Conservation (phyloP, 2,888 invertebrate genomes). For the Pseudeuparius sepicola region DNA sequence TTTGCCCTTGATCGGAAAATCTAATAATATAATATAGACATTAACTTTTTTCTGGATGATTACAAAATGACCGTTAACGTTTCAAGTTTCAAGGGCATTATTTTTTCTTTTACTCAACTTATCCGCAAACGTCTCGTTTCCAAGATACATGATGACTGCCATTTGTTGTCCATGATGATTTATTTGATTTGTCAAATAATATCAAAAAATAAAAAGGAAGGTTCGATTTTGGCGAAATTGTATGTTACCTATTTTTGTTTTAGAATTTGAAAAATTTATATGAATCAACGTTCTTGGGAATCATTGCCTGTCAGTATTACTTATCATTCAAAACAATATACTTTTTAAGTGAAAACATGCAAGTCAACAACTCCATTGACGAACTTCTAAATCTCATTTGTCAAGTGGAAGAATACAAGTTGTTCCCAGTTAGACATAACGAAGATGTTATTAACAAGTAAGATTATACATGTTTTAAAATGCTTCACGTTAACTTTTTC, state of each 20-base stretch:
- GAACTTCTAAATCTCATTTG: constrained; percentile 71
- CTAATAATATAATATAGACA: no score
- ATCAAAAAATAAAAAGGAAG: no score
- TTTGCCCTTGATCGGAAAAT: no score
- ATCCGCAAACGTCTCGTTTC: no score
- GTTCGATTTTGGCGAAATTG: no score
- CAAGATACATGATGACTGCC: no score
- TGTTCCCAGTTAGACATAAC: constrained; percentile 95
- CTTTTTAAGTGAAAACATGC: constrained; percentile 64
- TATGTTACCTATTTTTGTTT: constrained; percentile 3
- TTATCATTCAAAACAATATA: constrained; percentile 84
- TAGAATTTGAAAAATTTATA: constrained; percentile 48
- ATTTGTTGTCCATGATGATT: no score
- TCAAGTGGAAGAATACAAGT: constrained; percentile 80
- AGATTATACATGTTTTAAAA: background rate
- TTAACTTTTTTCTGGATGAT: no score
- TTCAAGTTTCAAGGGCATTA: no score
- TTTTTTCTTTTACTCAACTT: no score
- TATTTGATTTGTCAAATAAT: no score
- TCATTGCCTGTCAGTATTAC: constrained; percentile 95
- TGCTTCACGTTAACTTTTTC: background rate
- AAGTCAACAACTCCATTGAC: constrained; percentile 53
- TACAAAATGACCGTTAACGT: no score
- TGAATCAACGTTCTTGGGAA: constrained; percentile 72
- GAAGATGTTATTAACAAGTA: constrained; percentile 89